Evolutionary conservation across 2,113 vertebrate genomes (phyloP).

Genomic region (Pluvianellus socialis): DNA sequence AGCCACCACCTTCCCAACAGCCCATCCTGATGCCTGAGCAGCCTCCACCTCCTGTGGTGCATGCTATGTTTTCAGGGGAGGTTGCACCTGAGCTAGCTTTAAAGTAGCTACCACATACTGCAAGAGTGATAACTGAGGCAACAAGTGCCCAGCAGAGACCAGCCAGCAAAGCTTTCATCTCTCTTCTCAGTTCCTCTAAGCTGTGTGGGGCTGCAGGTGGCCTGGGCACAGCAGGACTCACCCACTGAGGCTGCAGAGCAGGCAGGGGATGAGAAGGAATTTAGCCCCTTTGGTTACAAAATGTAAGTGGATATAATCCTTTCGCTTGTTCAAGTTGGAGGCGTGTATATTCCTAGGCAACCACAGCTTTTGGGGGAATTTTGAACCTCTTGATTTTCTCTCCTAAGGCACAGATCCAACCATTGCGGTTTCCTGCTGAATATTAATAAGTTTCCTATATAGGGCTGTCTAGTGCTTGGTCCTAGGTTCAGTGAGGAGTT

Average conservation of each 20-base stretch:
- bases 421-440: neutral
- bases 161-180: neutral
- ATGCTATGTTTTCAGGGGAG: neutral
- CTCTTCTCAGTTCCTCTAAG: neutral
- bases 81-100: rapidly evolving
- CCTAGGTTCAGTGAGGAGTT: neutral
- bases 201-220: neutral
- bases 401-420: neutral
- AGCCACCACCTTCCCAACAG: neutral
- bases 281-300: neutral
- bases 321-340: neutral
- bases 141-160: neutral
- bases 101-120: neutral
- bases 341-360: neutral
- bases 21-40: neutral
- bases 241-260: neutral
- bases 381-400: neutral
- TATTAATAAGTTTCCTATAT: neutral
- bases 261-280: neutral
- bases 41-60: neutral
- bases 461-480: neutral
- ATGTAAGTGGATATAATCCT: neutral
- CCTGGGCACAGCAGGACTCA: neutral
- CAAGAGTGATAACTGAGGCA: neutral
- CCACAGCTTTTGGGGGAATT: neutral